phyloP scores from a whole-genome alignment of 2,797 vertebrate genomes.

The Naso thynnoides region DNA sequence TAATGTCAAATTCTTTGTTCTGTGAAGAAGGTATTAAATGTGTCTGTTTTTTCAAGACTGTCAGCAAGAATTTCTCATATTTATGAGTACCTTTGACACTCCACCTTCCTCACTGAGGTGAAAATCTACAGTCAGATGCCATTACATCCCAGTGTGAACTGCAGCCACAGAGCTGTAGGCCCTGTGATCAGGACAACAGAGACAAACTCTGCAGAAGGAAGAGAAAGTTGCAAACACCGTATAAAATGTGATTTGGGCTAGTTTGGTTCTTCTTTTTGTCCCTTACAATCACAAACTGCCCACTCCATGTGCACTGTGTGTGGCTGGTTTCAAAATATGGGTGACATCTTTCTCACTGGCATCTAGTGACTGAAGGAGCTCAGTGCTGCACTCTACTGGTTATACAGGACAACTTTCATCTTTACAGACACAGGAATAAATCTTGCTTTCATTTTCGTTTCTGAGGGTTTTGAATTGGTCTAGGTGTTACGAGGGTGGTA shows the following conservation, averaged over 20 bases:
- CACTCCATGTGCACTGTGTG: neutral
- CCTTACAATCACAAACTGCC: neutral
- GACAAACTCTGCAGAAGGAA: neutral
- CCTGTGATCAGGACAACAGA: neutral
- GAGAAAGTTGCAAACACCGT: neutral
- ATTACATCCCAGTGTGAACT: conserved; percentile 34
- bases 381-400: conserved; percentile 43
- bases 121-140: conserved; percentile 39
- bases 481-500: no score
- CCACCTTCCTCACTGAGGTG: conserved; percentile 29
- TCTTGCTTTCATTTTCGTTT: neutral
- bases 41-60: conserved; percentile 9
- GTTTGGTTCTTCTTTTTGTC: neutral
- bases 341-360: neutral
- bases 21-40: neutral
- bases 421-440: neutral
- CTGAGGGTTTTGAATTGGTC: no score
- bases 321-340: neutral
- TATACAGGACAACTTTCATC: neutral
- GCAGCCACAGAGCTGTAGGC: conserved; percentile 7
- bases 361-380: neutral
- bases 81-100: conserved; percentile 22
- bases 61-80: conserved; percentile 43
- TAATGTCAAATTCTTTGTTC: neutral
- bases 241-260: neutral